Percentiles rank a stretch among this genome's conserved stretches.
These are phyloP conservation scores for Lathronympha strigana DNA, from an alignment of 2,888 invertebrate genomes.

Conservation along the genomic window DNA sequence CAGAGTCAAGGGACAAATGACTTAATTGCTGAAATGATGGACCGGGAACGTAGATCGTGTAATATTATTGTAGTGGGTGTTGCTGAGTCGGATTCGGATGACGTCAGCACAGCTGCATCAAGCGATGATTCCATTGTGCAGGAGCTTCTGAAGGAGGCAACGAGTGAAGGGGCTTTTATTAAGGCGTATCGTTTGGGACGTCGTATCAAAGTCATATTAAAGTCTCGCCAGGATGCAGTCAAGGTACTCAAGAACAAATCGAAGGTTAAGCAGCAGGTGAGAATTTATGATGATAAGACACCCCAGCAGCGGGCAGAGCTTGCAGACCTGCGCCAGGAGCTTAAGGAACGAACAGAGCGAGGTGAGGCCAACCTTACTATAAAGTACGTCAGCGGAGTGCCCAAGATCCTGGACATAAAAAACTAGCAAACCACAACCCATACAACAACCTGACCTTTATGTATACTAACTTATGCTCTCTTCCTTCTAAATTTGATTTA, in stretches of 20 bases:
- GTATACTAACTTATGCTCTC: neutral
- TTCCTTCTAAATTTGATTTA: neutral
- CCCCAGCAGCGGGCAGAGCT: neutral
- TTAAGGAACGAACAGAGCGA: neutral
- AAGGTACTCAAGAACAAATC: neutral
- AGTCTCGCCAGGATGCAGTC: neutral
- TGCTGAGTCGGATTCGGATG: neutral
- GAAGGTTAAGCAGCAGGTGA: neutral
- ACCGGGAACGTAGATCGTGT: neutral
- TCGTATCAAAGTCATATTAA: neutral
- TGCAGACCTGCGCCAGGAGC: neutral
- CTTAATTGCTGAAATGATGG: neutral
- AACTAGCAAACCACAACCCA: neutral
- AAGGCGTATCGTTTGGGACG: neutral
- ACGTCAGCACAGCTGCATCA: neutral
- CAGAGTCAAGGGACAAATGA: neutral
- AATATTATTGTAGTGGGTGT: neutral
- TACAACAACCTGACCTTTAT: neutral
- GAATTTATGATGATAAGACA: neutral
- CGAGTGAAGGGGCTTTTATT: neutral
- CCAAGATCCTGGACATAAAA: neutral
- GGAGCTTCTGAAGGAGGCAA: neutral
- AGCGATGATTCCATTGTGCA: neutral
- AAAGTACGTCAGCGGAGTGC: neutral
- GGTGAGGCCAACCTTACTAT: neutral